Conservation (phyloP, 1,140 invertebrate genomes). For the Microplitis demolitor region DNA sequence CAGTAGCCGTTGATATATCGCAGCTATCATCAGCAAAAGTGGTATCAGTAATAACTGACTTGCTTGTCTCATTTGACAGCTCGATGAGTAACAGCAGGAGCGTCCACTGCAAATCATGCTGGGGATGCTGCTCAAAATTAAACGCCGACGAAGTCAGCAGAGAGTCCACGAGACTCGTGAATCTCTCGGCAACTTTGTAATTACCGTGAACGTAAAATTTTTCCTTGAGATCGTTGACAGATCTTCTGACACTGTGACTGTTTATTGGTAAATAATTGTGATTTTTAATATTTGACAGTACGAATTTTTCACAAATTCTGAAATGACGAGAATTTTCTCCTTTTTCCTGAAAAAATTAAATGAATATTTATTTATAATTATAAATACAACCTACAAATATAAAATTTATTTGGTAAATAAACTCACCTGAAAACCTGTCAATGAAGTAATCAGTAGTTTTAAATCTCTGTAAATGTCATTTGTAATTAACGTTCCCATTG, state of each 20-base stretch:
- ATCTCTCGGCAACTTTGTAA: slow-evolving; percentile 53
- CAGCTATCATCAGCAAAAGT: not conserved
- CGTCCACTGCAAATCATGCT: slow-evolving; percentile 58
- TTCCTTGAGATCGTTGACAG: slow-evolving; percentile 47
- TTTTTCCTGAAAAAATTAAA: slow-evolving; percentile 40
- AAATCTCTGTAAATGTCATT: no score
- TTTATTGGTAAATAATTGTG: slow-evolving; percentile 56
- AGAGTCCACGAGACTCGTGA: slow-evolving; percentile 46
- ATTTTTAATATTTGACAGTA: slow-evolving; percentile 57
- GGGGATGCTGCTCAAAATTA: slow-evolving; percentile 56
- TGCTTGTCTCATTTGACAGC: slow-evolving; percentile 50
- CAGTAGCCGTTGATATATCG: not conserved
- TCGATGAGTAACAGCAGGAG: slow-evolving; percentile 52
- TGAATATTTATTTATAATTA: slow-evolving; percentile 12
- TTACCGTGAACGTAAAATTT: slow-evolving; percentile 61
- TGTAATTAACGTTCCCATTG: no score
- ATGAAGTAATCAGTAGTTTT: no score
- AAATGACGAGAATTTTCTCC: slow-evolving; percentile 49
- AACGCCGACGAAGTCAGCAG: slow-evolving; percentile 48
- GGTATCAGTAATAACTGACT: slow-evolving; percentile 36
- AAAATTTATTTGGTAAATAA: not conserved
- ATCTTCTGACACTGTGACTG: slow-evolving; percentile 50
- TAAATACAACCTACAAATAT: slow-evolving; percentile 15
- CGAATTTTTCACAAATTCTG: slow-evolving; percentile 54
- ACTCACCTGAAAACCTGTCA: no score